Base-by-base conservation (phyloP, 2,888 invertebrate genomes). In the Platycheirus rosarum region DNA sequence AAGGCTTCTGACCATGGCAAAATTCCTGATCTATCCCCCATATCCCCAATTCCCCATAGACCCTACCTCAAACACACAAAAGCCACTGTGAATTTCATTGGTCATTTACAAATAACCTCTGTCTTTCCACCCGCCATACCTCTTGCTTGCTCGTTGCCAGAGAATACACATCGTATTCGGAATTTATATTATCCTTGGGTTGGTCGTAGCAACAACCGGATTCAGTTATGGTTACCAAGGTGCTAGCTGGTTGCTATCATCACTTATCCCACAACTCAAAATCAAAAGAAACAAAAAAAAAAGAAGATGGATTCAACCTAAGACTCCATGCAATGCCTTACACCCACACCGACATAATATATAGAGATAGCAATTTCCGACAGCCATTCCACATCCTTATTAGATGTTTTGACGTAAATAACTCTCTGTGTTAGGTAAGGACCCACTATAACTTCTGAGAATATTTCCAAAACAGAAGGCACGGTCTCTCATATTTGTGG, bases 371-470 rank as follows among this genome's bases (percentile, higher is more conserved):
- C 63, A 71, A 71, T 77, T 77, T 77, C 77, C 77, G 77, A 48
- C 73, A 78, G 65, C 78, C 48, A 74, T 74, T 40, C 63, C 69
- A 79, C 69, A 69, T 79, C 74, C 79, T 69, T 79, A 79, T 79
- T 79, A 79, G 71, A 79, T 74, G 69, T 74, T 79, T 79, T 79
- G 79, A 79, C 74, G 74, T 79, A 79, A 79, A 74, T 74, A 79
- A 74, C 79, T 79, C 55, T 69, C 29, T 74, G 63, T 40, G 40
- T 32, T 6, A 16, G 9, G 14, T 55, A 68, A 74, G 55, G 48
- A 65, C 42, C 48, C 48, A 60, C 42, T 51, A 32, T 55, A 42
- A 40, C 44, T 55, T 42, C 18, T 51, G 57, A 68, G 49, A 35
- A 74, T 79, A 57, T 68, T 74, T 74, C 68, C 63, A 74, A 79